phyloP scores from a whole-genome alignment of 2,113 vertebrate species.

The Colistium nudipinnis region DNA sequence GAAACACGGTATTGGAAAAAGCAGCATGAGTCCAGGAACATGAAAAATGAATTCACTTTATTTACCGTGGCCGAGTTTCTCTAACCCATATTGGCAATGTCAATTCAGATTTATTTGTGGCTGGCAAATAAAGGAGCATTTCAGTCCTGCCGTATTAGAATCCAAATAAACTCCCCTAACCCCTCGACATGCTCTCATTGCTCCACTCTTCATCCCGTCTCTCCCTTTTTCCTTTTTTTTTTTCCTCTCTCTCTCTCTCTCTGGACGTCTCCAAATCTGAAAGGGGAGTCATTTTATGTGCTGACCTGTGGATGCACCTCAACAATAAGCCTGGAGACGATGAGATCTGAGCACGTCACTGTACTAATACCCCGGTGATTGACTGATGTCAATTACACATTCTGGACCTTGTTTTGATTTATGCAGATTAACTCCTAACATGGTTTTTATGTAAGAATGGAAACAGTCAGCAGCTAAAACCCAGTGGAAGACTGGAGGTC shows the following conservation, averaged over 20 bases:
- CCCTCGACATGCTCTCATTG: conserved; percentile 16
- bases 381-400: conserved; percentile 39
- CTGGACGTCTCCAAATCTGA: conserved; percentile 13
- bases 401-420: conserved; percentile 9
- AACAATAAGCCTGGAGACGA: background rate
- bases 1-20: background rate
- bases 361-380: background rate
- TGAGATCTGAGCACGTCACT: conserved; percentile 26
- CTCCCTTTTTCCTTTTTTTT: background rate
- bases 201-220: conserved; percentile 12
- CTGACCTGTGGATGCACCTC: conserved; percentile 33
- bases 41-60: conserved; percentile 2
- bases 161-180: conserved; percentile 16
- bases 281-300: conserved; percentile 22
- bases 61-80: background rate
- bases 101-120: conserved; percentile 4
- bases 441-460: too few species aligned
- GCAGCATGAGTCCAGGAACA: background rate
- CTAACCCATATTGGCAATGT: conserved; percentile 1
- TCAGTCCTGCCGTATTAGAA: conserved; percentile 15
- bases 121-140: conserved; percentile 13
- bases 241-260: background rate
- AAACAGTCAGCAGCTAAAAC: too few species aligned
- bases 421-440: too few species aligned
- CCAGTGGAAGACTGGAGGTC: too few species aligned